phyloP scores from a whole-genome alignment of 2,797 vertebrate species.

The Myripristis murdjan region DNA sequence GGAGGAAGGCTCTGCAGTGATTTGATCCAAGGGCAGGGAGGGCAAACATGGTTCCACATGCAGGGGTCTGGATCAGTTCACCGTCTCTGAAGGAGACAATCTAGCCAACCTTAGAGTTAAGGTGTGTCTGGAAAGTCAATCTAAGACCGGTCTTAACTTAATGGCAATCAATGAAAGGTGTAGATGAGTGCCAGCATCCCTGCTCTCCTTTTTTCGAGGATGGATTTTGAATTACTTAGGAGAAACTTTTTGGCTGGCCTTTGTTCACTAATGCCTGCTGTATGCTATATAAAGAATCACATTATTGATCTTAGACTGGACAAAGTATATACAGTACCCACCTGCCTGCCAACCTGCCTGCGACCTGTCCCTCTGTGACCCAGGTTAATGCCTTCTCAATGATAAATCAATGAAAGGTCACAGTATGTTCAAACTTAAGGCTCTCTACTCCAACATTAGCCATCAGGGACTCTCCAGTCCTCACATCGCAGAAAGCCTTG shows the following conservation, averaged over 20 bases:
- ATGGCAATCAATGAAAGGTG: not conserved
- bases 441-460: too few relatives aligned
- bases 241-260: not conserved
- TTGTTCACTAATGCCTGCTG: not conserved
- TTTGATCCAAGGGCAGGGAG: not conserved
- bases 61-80: too few relatives aligned
- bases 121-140: not conserved
- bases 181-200: not conserved
- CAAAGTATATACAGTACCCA: too few relatives aligned
- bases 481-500: too few relatives aligned
- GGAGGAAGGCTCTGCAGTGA: not conserved
- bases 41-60: not conserved
- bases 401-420: too few relatives aligned
- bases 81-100: not conserved
- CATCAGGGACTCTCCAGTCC: too few relatives aligned
- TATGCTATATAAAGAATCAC: too few relatives aligned
- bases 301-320: too few relatives aligned
- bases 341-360: too few relatives aligned
- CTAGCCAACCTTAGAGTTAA: not conserved
- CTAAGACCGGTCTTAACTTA: constrained; percentile 6
- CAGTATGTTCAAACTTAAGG: too few relatives aligned
- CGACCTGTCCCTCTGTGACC: too few relatives aligned
- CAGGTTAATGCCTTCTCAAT: too few relatives aligned
- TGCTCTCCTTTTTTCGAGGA: constrained; percentile 10
- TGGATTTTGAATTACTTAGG: constrained; percentile 5